phyloP scores from a whole-genome alignment of 2,888 invertebrate species.

The Volucella zonaria region DNA sequence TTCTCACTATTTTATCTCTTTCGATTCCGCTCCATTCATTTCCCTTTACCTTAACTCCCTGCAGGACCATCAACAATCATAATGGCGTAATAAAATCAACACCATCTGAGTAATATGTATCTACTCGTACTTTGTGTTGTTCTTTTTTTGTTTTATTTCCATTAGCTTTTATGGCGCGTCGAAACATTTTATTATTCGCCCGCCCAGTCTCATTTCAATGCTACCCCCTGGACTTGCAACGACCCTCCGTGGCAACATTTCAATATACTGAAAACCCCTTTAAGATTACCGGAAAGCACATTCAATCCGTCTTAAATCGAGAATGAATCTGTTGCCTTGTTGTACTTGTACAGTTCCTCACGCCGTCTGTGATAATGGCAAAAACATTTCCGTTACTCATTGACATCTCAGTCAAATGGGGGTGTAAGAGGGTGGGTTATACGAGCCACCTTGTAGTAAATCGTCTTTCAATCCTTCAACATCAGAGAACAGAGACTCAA shows the following conservation, averaged over 20 bases:
- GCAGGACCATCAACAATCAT: conserved; percentile 58
- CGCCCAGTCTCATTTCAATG: background rate
- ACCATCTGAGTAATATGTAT: conserved; percentile 62
- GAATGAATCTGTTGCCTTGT: conserved; percentile 17
- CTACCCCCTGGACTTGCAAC: conserved; percentile 6
- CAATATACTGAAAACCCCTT: conserved; percentile 35
- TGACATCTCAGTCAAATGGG: conserved; percentile 44
- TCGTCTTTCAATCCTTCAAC: conserved; percentile 31
- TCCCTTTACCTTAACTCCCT: conserved; percentile 45
- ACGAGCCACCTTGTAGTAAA: conserved; percentile 28
- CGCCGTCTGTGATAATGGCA: conserved; percentile 44
- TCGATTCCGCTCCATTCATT: conserved; percentile 53
- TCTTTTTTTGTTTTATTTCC: conserved; percentile 55
- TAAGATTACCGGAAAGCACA: conserved; percentile 9
- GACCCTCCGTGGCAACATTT: conserved; percentile 24
- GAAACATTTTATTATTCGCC: conserved; percentile 39
- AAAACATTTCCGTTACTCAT: conserved; percentile 59
- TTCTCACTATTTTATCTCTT: conserved; percentile 49
- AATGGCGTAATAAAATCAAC: conserved; percentile 70
- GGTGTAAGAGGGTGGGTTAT: background rate
- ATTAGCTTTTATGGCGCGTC: conserved; percentile 56
- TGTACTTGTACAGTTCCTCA: background rate
- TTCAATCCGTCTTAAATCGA: conserved; percentile 59
- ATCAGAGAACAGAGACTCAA: conserved; percentile 1
- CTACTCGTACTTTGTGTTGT: conserved; percentile 32